A percentile compares a stretch with the other conserved stretches of the same genome.
Conservation (phyloP, 2,888 invertebrate species). For the Limnephilus marmoratus region DNA sequence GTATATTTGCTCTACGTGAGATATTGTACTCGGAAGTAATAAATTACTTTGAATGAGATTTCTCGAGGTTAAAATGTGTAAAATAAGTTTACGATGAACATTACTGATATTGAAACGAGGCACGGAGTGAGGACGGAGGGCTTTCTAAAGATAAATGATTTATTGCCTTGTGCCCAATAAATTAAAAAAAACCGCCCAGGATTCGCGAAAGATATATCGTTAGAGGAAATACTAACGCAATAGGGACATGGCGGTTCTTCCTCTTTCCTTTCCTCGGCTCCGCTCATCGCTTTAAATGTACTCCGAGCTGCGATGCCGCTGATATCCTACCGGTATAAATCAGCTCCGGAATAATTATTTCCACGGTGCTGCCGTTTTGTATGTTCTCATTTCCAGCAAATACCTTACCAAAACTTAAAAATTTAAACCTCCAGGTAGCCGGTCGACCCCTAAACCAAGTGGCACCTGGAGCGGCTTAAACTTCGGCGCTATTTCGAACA, state of each 20-base stretch:
- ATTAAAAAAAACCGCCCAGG: conserved; percentile 50
- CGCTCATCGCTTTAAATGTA: background rate
- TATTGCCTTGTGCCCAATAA: conserved; percentile 41
- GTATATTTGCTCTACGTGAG: background rate
- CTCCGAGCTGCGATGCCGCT: conserved; percentile 10
- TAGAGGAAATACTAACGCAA: conserved; percentile 36
- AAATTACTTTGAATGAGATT: conserved; percentile 33
- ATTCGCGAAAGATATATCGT: conserved; percentile 39
- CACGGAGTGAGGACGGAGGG: conserved; percentile 17
- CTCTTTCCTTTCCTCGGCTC: background rate
- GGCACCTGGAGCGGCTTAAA: too few species aligned
- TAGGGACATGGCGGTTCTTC: conserved; percentile 2
- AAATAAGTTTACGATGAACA: conserved; percentile 47
- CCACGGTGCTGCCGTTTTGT: conserved; percentile 13
- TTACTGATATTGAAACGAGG: conserved; percentile 32
- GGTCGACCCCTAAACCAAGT: background rate
- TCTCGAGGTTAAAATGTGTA: conserved; percentile 38
- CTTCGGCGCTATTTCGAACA: too few species aligned
- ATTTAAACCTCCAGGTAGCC: background rate
- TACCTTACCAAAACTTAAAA: conserved; percentile 2
- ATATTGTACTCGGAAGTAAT: conserved; percentile 28
- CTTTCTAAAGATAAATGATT: conserved; percentile 44
- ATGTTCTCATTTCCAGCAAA: conserved; percentile 11
- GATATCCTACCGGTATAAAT: conserved; percentile 28
- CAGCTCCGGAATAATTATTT: conserved; percentile 31